Conservation (phyloP, 1,140 invertebrate species). For the Cecropterus lyciades region DNA sequence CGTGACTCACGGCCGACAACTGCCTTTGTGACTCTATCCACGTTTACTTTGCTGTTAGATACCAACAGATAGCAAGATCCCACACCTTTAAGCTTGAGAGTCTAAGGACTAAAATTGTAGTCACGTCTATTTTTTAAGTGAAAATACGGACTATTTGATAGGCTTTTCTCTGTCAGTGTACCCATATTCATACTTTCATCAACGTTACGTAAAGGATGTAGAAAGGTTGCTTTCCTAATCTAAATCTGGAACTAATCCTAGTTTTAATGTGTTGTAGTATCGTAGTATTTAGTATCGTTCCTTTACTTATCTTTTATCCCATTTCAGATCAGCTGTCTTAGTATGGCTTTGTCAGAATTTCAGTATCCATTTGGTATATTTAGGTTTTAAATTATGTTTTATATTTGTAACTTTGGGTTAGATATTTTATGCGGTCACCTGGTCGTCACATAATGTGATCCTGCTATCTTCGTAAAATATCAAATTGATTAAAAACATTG, state of each 20-base stretch:
- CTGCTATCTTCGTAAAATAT: no score
- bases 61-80: background rate
- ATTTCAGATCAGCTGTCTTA: no score
- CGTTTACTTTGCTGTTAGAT: conserved; percentile 3
- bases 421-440: no score
- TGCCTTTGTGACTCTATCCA: conserved; percentile 50
- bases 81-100: background rate
- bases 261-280: conserved; percentile 4
- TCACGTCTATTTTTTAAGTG: background rate
- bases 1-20: conserved; percentile 59
- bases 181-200: conserved; percentile 35
- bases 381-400: no score
- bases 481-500: no score
- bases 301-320: no score
- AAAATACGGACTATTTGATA: conserved; percentile 17
- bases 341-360: no score
- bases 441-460: no score
- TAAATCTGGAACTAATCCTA: conserved; percentile 12
- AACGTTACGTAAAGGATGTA: conserved; percentile 21
- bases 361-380: no score
- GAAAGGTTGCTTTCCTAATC: conserved; percentile 18
- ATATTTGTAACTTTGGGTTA: no score
- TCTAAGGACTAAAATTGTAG: conserved; percentile 4
- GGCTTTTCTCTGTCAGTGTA: conserved; percentile 30
- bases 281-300: no score